phyloP scores from a whole-genome alignment of 2,797 vertebrate genomes.

The Scleropages formosus region DNA sequence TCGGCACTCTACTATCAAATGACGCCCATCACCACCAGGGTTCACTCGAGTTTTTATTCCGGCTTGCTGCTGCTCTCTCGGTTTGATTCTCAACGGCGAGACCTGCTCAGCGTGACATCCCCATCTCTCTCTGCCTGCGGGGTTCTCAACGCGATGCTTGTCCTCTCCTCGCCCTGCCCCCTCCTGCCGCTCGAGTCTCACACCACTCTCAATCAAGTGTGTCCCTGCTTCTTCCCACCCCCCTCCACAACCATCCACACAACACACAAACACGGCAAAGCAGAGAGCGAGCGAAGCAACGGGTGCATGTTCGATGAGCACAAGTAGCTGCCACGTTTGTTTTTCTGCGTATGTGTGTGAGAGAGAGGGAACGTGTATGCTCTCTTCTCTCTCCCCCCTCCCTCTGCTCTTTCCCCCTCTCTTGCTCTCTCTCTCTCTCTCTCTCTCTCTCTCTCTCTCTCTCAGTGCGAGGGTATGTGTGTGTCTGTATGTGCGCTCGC shows the following conservation, averaged over 20 bases:
- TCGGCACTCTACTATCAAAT: no score
- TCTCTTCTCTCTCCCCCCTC: constrained; percentile 27
- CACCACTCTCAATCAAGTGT: not conserved
- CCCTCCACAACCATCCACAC: constrained; percentile 37
- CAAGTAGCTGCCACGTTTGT: constrained; percentile 48
- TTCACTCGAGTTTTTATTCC: no score
- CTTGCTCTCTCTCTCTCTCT: constrained; percentile 36
- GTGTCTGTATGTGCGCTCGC: constrained; percentile 50
- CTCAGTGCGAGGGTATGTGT: constrained; percentile 45
- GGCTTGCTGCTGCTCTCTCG: not conserved
- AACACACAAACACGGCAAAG: constrained; percentile 35
- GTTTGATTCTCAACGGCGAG: constrained; percentile 34
- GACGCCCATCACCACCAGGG: no score
- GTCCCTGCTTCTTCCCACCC: constrained; percentile 18
- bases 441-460: constrained; percentile 30
- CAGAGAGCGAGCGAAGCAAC: constrained; percentile 31
- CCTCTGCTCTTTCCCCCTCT: constrained; percentile 21
- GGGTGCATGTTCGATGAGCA: constrained; percentile 52
- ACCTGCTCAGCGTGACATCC: constrained; percentile 42
- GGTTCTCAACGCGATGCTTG: constrained; percentile 29
- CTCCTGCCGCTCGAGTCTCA: not conserved
- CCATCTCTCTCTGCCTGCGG: constrained; percentile 26
- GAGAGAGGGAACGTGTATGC: constrained; percentile 39
- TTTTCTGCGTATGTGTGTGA: constrained; percentile 8
- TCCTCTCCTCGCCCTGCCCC: constrained; percentile 31